phyloP scores from a whole-genome alignment of 2,888 invertebrate genomes.

The Masnerella sp. region DNA sequence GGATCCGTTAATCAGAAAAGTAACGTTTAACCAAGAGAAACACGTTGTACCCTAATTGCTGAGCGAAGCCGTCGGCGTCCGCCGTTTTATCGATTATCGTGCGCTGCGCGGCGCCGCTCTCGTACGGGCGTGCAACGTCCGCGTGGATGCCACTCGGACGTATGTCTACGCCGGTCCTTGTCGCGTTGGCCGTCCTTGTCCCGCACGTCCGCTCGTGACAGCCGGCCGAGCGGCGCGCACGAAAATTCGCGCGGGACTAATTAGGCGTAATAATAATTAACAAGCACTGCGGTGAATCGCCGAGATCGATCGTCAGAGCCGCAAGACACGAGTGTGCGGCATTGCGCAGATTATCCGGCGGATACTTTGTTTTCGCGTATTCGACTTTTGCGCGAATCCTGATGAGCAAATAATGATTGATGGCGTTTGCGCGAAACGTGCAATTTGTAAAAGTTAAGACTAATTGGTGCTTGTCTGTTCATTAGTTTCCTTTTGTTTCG shows the following conservation, averaged over 20 bases:
- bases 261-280: slow-evolving; percentile 71
- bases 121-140: slow-evolving; percentile 54
- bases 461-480: too few relatives aligned
- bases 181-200: slow-evolving; percentile 22
- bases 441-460: too few relatives aligned
- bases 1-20: slow-evolving; percentile 39
- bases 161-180: slow-evolving; percentile 41
- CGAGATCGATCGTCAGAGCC: slow-evolving; percentile 51
- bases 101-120: slow-evolving; percentile 62
- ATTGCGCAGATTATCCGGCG: background rate
- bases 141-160: slow-evolving; percentile 53
- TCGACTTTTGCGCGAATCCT: too few relatives aligned
- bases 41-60: slow-evolving; percentile 62
- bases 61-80: slow-evolving; percentile 71
- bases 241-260: slow-evolving; percentile 67
- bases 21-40: slow-evolving; percentile 56
- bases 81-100: slow-evolving; percentile 71
- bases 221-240: slow-evolving; percentile 51
- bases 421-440: too few relatives aligned
- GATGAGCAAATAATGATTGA: too few relatives aligned
- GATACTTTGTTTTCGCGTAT: background rate
- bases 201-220: slow-evolving; percentile 59
- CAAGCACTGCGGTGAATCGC: slow-evolving; percentile 62
- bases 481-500: too few relatives aligned
- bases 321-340: slow-evolving; percentile 17